Base-by-base conservation (phyloP, 2,113 vertebrate genomes). In the Calidris pugnax region DNA sequence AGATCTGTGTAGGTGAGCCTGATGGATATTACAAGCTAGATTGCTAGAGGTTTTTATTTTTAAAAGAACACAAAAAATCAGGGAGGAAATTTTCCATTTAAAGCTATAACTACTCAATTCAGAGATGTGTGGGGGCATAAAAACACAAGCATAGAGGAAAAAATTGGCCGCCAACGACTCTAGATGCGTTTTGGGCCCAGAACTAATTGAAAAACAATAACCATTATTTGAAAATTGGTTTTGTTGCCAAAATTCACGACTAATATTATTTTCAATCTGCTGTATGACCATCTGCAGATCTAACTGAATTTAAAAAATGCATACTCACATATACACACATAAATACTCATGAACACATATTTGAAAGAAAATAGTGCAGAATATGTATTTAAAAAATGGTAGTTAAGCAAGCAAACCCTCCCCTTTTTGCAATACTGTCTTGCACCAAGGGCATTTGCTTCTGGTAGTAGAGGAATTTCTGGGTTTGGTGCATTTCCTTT, bases 41-140 rank as follows among this genome's bases (percentile, higher is more conserved):
- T 56, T 62, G 69, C 50, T 95, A 85, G 45, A 26, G 66, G 19
- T 3, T 76, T 89, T 91, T 87, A 76, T 76, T 95, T 93, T 69
- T 76, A 72, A 89, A 92, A 79, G 35, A 91, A 66, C 51, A 68
- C 23, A 89, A 87, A 56, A 82, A 85, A 91, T 76, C 62, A 83
- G 23, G 41, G 53, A 85, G 77, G 63, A 85, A 69, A 28, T 69
- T 87, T 89, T 91, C 94, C 53, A 73, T 89, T 87, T 95, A 76
- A 95, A 89, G 66, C 24, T 10, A 4, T 69, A 96, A 95, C 66
- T 90, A 87, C 48, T 90, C 9, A 2, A 63, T 69, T 82, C 73
- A 62, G 77, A 89, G 32, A 93, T 87, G 57, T 76, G 80, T 81
- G 68, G 86, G 56, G 57, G 62, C 84, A 93, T 87, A 84, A 96